Evolutionary conservation across 2,797 vertebrate genomes (phyloP), one percentile per base, ranked within the genome.

Genomic region (Enteromius radiatus): DNA sequence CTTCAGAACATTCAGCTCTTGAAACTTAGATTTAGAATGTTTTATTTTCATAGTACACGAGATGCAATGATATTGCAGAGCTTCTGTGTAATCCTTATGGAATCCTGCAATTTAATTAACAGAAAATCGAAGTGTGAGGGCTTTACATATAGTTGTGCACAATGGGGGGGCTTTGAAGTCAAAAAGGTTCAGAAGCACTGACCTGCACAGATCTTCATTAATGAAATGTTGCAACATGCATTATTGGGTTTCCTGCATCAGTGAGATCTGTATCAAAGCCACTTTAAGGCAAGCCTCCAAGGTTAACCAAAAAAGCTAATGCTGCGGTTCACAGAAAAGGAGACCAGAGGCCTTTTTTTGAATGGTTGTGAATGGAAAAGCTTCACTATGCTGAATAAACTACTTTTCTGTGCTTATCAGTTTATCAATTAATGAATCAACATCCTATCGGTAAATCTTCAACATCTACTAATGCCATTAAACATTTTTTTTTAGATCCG

Each of bases 201-300:
- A 68, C 38, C 36, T 23, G 12, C 36, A 41, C 21, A 41, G 36
- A 41, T 68, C 21, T 68, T 68, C 36, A 41, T 41, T 68, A 43
- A 41, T 68, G 36, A 68, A 68, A 68, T 68, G 36, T 68, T 23
- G 21, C 11, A 69, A n/a, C 38, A 69, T 23, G n/a, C n/a, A 43
- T 68, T 68, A 68, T 43, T 68, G 65, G n/a, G 6, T 43, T 43
- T 69, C 33, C 64, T 38, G 19, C 33, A n/a, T 67, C 38, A 43
- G 2, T 23, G 38, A 7, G n/a, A 43, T 43, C 38, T 43, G 11
- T 68, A 65, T 61, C 59, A 61, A 61, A 61, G 59, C 5, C 1
- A 1, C 59, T 28, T 61, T 15, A 7, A 61, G 23, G 4, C 59
- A 61, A 61, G 59, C 14, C 59, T 61, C 26, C 59, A 61, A 28